These are phyloP conservation scores for Spheniscus humboldti DNA, from an alignment of 2,797 vertebrate genomes.

Conservation along the genomic window DNA sequence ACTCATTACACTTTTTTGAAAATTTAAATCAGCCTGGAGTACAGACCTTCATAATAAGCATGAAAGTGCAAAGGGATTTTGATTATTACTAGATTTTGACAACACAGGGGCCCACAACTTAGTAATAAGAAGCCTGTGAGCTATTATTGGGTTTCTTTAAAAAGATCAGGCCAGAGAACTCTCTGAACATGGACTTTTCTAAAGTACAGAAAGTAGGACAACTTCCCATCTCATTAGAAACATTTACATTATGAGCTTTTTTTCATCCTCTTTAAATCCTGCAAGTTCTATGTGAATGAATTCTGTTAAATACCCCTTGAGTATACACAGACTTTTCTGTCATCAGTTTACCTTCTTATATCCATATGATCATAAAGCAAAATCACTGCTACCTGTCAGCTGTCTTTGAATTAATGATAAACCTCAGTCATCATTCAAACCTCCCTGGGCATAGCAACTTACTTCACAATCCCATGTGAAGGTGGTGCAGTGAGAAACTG, in stretches of 20 bases:
- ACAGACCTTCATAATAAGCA: background rate
- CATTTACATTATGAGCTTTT: background rate
- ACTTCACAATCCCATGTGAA: background rate
- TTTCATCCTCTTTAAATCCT: background rate
- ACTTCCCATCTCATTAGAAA: background rate
- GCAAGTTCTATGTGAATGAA: background rate
- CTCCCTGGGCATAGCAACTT: background rate
- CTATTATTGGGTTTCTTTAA: background rate
- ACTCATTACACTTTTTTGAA: background rate
- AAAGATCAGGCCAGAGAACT: background rate
- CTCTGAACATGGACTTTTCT: background rate
- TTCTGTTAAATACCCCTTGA: background rate
- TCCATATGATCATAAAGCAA: background rate
- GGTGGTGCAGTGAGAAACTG: background rate
- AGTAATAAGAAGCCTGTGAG: background rate
- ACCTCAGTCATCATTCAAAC: background rate
- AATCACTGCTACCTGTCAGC: background rate
- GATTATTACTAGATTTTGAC: background rate
- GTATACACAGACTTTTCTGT: background rate
- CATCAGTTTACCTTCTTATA: background rate
- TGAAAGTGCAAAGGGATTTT: conserved; percentile 40
- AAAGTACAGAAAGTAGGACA: background rate
- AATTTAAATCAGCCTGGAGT: conserved; percentile 10
- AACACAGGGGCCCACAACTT: background rate
- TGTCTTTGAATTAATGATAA: background rate